A percentile compares a stretch with the other conserved stretches of the same genome.
Conservation (phyloP, 2,113 vertebrate species). For the Urocynchramus pylzowi region DNA sequence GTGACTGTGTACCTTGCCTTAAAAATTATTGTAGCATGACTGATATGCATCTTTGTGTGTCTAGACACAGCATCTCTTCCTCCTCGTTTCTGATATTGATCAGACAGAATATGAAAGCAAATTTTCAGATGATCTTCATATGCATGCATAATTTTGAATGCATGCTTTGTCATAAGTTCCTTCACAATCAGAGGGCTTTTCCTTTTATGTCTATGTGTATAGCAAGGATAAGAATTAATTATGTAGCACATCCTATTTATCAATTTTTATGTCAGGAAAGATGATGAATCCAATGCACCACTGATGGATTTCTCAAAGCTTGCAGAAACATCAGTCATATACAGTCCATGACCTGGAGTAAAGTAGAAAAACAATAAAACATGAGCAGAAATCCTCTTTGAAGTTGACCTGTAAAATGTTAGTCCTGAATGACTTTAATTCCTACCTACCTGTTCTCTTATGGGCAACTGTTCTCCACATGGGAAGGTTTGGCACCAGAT, state of each 20-base stretch:
- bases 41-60: neutral
- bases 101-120: neutral
- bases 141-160: neutral
- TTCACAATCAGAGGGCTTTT: neutral
- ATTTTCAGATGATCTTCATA: neutral
- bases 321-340: neutral
- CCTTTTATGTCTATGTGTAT: neutral
- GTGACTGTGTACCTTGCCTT: neutral
- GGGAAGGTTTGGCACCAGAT: neutral
- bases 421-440: neutral
- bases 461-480: neutral
- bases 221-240: neutral
- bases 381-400: neutral
- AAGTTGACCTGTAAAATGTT: neutral
- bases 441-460: neutral
- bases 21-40: neutral
- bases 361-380: neutral
- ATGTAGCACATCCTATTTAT: neutral
- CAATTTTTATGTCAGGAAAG: neutral
- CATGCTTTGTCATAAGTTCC: neutral
- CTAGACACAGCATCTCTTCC: neutral
- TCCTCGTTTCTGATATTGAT: neutral
- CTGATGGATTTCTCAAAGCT: neutral
- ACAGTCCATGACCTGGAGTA: neutral
- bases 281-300: neutral